phyloP scores from a whole-genome alignment of 2,888 invertebrate species.

The Plutella xylostella region DNA sequence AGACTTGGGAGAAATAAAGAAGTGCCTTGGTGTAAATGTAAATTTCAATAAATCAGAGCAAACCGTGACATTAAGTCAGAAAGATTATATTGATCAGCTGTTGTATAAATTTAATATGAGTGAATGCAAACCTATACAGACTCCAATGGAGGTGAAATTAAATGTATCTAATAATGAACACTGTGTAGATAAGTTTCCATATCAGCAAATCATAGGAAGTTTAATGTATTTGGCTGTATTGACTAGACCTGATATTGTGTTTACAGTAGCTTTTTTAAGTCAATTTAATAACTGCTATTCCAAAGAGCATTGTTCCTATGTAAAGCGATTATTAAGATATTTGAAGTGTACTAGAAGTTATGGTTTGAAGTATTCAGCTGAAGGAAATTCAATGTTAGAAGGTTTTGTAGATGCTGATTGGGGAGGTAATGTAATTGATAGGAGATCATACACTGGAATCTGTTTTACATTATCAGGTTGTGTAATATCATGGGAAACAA shows the following conservation, averaged over 20 bases:
- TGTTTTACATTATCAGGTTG: background rate
- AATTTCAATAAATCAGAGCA: slow-evolving; percentile 7
- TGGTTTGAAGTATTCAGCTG: background rate
- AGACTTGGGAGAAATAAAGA: slow-evolving; percentile 4
- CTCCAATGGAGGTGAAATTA: slow-evolving; percentile 18
- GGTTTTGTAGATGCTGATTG: background rate
- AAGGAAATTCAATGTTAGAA: background rate
- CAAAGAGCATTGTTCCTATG: background rate
- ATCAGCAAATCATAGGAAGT: slow-evolving; percentile 13
- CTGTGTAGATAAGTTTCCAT: slow-evolving; percentile 5
- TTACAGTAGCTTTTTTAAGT: background rate
- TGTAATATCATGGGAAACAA: background rate
- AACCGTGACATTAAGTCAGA: slow-evolving; percentile 11
- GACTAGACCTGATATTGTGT: slow-evolving; percentile 10
- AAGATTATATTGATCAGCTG: slow-evolving; percentile 13
- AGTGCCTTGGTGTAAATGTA: slow-evolving; percentile 4
- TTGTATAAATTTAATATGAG: slow-evolving; percentile 15
- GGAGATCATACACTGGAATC: background rate
- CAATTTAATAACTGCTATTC: background rate
- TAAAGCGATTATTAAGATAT: background rate
- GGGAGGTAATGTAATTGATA: background rate
- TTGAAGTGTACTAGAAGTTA: background rate
- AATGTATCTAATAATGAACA: slow-evolving; percentile 10
- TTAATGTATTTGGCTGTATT: slow-evolving; percentile 13
- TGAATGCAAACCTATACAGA: slow-evolving; percentile 11